Evolutionary conservation across 2,888 invertebrate species (phyloP), one percentile per base, ranked within the genome.

Genomic region (Acrobasis repandana): DNA sequence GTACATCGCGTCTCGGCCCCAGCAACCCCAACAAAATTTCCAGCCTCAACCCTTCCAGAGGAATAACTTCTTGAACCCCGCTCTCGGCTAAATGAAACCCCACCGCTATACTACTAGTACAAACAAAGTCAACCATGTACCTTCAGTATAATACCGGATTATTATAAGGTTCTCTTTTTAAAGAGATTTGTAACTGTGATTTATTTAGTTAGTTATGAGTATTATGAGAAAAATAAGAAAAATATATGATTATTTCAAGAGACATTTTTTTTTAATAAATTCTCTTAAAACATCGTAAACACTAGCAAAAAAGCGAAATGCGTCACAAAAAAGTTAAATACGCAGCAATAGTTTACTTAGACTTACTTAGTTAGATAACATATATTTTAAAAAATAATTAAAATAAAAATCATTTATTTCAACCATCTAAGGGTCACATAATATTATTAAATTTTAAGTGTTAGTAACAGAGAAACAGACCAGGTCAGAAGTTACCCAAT

Each of bases 101-200:
- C 69, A 73, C 70, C 67, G 71, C 66, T 69, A 69, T 65, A 69
- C 70, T 70, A 71, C 69, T 64, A 65, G 78, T n/a, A 43, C 43
- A 80, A 54, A 61, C 77, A 76, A 75, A 74, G 50, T 50, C 50
- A 49, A 18, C 20, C 49, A 20, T 43, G 43, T 43, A 28, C 50
- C 52, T 36, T 15, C 52, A 36, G 34, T 52, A 34, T 20, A 20
- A 54, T 52, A n/a, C 34, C 16, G 34, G 15, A 18, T 54, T 54
- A 54, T 54, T n/a, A 38, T 38, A 34, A 54, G 38, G 38, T 16
- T 38, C 54, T 54, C 54, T 72, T 69, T 74, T 70, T 73, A 79
- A 79, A 76, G 72, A 71, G 80, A 63, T 68, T 75, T 82, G 76
- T 84, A 81, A 89, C 90, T 90, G 90, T 90, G 90, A 90, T 90